Evolutionary conservation across 2,113 vertebrate species (phyloP).

Genomic region (Periophthalmus modestus): DNA sequence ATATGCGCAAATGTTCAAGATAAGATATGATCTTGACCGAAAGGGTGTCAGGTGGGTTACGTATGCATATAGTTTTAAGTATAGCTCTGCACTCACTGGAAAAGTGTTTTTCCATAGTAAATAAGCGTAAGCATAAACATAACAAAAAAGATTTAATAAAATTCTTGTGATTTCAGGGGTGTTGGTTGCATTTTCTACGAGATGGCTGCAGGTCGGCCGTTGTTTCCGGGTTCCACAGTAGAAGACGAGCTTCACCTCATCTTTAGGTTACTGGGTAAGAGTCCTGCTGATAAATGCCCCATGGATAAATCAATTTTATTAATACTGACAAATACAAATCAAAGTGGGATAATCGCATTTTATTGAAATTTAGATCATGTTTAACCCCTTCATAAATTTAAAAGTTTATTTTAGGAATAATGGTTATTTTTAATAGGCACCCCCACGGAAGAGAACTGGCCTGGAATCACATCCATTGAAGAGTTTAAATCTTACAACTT

Average conservation of each 20-base stretch:
- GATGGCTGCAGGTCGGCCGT: slow-evolving; percentile 97
- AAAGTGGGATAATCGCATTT: too few relatives aligned
- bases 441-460: slow-evolving; percentile 94
- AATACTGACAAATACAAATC: background rate
- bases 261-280: slow-evolving; percentile 93
- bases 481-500: slow-evolving; percentile 99
- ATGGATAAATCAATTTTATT: background rate
- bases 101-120: background rate
- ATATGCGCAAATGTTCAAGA: too few relatives aligned
- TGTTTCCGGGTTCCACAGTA: slow-evolving; percentile 97
- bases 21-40: too few relatives aligned
- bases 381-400: too few relatives aligned
- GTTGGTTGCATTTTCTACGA: slow-evolving; percentile 99
- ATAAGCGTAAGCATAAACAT: background rate
- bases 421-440: slow-evolving; percentile 78
- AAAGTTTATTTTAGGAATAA: background rate
- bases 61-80: too few relatives aligned
- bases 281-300: background rate
- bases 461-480: slow-evolving; percentile 92
- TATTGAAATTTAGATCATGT: too few relatives aligned
- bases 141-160: background rate
- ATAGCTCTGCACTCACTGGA: background rate
- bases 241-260: slow-evolving; percentile 98
- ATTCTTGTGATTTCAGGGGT: slow-evolving; percentile 78
- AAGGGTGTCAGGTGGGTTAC: too few relatives aligned